A percentile compares a stretch with the other conserved stretches of the same genome.
phyloP scores from a whole-genome alignment of 2,797 vertebrate genomes.

The Anisognathus igniventris region DNA sequence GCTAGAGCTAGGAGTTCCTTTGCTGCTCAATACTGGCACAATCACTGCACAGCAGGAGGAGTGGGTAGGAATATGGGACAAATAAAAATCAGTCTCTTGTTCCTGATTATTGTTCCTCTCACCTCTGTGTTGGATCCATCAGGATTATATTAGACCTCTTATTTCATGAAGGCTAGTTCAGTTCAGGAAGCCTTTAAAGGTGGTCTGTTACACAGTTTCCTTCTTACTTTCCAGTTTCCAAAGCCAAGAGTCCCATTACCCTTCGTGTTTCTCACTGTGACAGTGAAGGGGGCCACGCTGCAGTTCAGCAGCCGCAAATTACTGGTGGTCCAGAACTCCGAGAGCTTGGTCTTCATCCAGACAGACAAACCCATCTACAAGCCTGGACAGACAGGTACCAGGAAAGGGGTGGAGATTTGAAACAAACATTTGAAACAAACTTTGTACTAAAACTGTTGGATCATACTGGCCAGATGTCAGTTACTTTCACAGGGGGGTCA shows the following conservation, averaged over 20 bases:
- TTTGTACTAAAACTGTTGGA: background rate
- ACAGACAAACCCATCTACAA: conserved; percentile 91
- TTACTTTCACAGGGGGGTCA: background rate
- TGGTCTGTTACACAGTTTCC: background rate
- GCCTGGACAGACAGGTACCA: conserved; percentile 81
- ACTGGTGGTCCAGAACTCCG: conserved; percentile 67
- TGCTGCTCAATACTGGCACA: background rate
- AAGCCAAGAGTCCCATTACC: background rate
- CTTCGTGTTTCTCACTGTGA: conserved; percentile 51
- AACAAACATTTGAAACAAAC: background rate
- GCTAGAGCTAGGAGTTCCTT: background rate
- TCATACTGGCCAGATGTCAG: rapidly evolving
- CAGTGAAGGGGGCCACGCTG: conserved; percentile 72
- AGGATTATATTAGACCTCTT: background rate
- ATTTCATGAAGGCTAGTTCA: background rate
- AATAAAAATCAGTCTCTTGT: background rate
- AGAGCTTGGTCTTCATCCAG: conserved; percentile 79
- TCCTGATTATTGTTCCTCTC: background rate
- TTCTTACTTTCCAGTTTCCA: conserved; percentile 46
- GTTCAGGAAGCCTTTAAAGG: background rate
- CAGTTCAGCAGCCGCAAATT: conserved; percentile 69
- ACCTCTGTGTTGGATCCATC: background rate
- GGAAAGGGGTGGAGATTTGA: background rate
- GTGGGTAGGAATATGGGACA: background rate
- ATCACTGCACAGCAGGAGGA: background rate